A percentile compares a stretch with the other conserved stretches of the same genome.
These are phyloP conservation scores for Chrysodeixis includens DNA, from an alignment of 2,888 invertebrate genomes.

Conservation along the genomic window DNA sequence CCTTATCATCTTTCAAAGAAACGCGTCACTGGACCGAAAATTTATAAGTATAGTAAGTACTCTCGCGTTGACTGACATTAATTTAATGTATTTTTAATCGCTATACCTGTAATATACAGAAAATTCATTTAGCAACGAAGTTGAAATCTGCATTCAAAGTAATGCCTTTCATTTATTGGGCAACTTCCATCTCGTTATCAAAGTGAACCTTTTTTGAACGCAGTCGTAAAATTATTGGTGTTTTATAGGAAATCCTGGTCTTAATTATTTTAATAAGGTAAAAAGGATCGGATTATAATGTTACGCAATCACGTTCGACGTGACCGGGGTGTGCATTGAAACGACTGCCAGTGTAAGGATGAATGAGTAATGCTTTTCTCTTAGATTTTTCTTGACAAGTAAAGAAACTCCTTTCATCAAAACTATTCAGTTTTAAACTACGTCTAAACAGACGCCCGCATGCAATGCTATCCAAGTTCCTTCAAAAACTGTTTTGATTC, in stretches of 20 bases:
- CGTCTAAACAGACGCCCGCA: too few relatives aligned
- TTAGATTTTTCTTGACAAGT: too few relatives aligned
- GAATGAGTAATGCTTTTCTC: too few relatives aligned
- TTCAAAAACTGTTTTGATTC: background rate
- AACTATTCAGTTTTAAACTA: too few relatives aligned
- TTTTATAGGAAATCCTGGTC: background rate
- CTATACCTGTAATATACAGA: constrained; percentile 6
- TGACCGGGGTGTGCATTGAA: background rate
- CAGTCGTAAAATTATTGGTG: constrained; percentile 21
- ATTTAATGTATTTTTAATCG: constrained; percentile 39
- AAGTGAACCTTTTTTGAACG: constrained; percentile 17
- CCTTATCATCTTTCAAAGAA: background rate
- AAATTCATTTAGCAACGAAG: constrained; percentile 26
- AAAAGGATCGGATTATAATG: background rate
- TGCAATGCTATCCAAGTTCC: too few relatives aligned
- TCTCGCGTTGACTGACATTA: background rate
- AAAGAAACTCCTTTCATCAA: too few relatives aligned
- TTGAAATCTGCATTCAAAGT: constrained; percentile 27
- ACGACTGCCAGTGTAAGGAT: background rate
- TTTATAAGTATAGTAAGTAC: background rate
- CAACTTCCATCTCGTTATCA: background rate
- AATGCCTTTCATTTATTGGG: constrained; percentile 27
- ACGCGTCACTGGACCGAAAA: background rate
- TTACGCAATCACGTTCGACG: background rate
- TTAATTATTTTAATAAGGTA: background rate